Evolutionary conservation across 2,888 invertebrate genomes (phyloP), one percentile per base, ranked within the genome.

Genomic region (Pollenia labialis): DNA sequence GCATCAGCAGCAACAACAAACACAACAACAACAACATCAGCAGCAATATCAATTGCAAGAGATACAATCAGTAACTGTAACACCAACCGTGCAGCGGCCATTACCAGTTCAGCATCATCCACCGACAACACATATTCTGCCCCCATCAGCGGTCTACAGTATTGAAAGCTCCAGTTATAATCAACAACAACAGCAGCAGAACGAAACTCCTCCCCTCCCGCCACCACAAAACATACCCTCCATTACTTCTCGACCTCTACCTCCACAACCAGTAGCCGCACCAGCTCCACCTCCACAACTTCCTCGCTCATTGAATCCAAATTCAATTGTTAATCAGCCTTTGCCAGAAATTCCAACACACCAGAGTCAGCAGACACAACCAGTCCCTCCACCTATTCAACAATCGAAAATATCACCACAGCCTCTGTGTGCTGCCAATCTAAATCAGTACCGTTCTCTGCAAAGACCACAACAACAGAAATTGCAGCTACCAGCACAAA

Each of bases 381-480:
- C 69, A 10, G 14, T 9, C 4, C 60, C 74, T 52, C 90, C 91
- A 1, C 89, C 90, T 40, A 71, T 79, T 4, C 89, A 86, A 50
- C 88, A 89, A 75, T 90, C 93, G 2, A 93, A 93, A 89, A 93
- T 93, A 85, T 91, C 92, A n/a, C 91, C 93, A 71, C 93, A 93
- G 88, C 93, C 93, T 23, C 88, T 93, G 42, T 93, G 93, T 80
- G 93, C 93, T 6, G 92, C 94, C 60, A 93, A 95, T 74, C 91
- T 95, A 8, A 93, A 93, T 50, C 95, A 95, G 89, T 95, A 95
- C 91, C 94, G 95, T 62, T 95, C 95, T 40, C 91, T 95, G 66
- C 95, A 95, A 89, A 93, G 95, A 0, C 95, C 95, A 0, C 91
- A 92, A 48, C 88, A 90, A 3, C 90, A 91, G 64, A 92, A 92